Evolutionary conservation across 2,888 invertebrate genomes (phyloP), one percentile per base, ranked within the genome.

Genomic region (Hedychridium roseum): DNA sequence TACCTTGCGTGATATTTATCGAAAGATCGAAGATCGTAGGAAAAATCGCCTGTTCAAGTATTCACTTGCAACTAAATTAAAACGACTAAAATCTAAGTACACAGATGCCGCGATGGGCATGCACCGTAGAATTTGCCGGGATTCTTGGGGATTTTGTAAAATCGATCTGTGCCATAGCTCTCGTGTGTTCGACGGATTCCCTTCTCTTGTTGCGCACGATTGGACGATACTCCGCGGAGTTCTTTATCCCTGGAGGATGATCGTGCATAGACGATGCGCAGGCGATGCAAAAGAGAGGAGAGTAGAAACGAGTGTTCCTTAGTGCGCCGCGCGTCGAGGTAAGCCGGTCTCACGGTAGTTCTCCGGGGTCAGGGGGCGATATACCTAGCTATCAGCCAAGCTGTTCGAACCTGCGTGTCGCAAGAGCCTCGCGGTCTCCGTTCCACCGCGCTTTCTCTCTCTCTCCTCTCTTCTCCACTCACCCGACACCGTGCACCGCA

Each of bases 281-380:
- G 6, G 11, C 30, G 4, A 6, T 6, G 30, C 3, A 30, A 30
- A 30, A 11, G 30, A 6, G 23, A 9, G 23, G 9, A 5, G 9
- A 58, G 58, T 62, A 58, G 59, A 23, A 30, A 62, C 56, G 62
- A 62, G 62, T n/a, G n/a, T n/a, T n/a, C n/a, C n/a, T n/a, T n/a
- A 62, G 63, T 57, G 62, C 54, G 54, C 64, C 57, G 45, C 38
- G 17, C 36, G 27, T 36, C 52, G 57, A 57, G 63, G 53, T 64
- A 64, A 64, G 68, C 57, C 63, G 70, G 67, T 70, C 70, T 70
- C 70, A 70, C 70, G 70, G 70, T 70, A 70, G 70, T 70, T 66
- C 52, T 59, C 57, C 57, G 66, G 66, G 70, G 70, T 70, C 70
- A 70, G 66, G 66, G 70, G 70, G 70, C 70, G 67, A 70, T 70